Evolutionary conservation across 1,140 invertebrate genomes (phyloP).

Genomic region (Pseudomyrmex pallidus): DNA sequence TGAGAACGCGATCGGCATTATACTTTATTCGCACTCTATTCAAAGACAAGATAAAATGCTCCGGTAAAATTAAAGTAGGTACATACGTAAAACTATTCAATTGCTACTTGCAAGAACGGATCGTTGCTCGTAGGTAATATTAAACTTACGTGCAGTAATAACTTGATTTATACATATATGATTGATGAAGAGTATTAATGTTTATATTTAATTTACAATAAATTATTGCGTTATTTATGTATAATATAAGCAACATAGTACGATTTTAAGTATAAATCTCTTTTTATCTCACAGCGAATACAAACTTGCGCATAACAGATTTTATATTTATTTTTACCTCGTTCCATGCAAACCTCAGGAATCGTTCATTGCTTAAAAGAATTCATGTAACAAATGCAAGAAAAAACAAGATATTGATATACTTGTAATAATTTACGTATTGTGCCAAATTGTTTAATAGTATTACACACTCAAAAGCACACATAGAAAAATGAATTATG

Average conservation of each 20-base stretch:
- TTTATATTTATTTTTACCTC: conserved; percentile 73
- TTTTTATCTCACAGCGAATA: not conserved
- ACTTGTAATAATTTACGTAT: not conserved
- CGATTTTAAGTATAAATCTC: not conserved
- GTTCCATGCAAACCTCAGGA: conserved; percentile 82
- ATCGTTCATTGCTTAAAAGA: conserved; percentile 71
- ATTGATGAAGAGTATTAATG: not conserved
- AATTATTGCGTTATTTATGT: too few relatives aligned
- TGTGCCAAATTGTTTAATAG: not conserved
- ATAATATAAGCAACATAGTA: too few relatives aligned
- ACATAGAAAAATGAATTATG: not conserved
- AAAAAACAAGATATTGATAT: not conserved
- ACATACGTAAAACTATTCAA: conserved; percentile 45
- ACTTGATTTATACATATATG: not conserved
- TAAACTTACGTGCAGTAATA: not conserved
- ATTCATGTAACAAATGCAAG: conserved; percentile 76
- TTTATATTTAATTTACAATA: not conserved
- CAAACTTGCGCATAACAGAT: not conserved
- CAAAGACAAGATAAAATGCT: conserved; percentile 41
- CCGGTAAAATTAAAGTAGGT: conserved; percentile 35
- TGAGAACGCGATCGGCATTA: conserved; percentile 44
- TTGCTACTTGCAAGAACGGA: not conserved
- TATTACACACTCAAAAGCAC: conserved; percentile 11
- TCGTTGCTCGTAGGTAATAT: not conserved
- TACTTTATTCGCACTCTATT: conserved; percentile 33